Conservation (phyloP, 2,113 vertebrate species). For the Saccopteryx bilineata region DNA sequence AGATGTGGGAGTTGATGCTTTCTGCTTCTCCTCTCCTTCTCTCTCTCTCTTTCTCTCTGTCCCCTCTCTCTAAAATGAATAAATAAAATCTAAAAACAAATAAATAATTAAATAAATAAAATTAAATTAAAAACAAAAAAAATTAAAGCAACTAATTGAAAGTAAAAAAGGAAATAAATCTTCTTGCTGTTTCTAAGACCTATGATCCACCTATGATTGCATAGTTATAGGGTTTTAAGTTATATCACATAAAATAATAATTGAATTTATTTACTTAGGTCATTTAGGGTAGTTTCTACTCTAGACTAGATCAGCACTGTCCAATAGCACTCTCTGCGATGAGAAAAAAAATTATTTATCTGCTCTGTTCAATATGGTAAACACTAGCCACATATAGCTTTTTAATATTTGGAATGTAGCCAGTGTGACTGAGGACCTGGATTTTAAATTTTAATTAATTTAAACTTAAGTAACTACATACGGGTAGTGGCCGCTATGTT, state of each 20-base stretch:
- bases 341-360: background rate
- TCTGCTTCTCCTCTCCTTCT: too few species aligned
- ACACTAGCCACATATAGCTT: background rate
- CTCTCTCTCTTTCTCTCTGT: too few species aligned
- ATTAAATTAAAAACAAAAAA: background rate
- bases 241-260: slow-evolving; percentile 1
- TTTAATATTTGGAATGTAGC: background rate
- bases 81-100: too few species aligned
- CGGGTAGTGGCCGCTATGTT: background rate
- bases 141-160: slow-evolving; percentile 11
- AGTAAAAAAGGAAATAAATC: background rate
- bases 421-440: background rate
- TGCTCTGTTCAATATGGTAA: background rate
- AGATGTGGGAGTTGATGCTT: too few species aligned
- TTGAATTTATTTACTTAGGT: background rate
- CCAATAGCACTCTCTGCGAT: background rate
- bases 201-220: background rate
- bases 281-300: background rate
- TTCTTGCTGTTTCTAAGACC: background rate
- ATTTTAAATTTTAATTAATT: background rate
- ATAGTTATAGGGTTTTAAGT: background rate
- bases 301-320: background rate
- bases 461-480: background rate
- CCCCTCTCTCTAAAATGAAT: too few species aligned
- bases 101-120: too few species aligned